These are phyloP conservation scores for Drosophila robusta DNA, from an alignment of 2,888 invertebrate genomes.

Conservation along the genomic window DNA sequence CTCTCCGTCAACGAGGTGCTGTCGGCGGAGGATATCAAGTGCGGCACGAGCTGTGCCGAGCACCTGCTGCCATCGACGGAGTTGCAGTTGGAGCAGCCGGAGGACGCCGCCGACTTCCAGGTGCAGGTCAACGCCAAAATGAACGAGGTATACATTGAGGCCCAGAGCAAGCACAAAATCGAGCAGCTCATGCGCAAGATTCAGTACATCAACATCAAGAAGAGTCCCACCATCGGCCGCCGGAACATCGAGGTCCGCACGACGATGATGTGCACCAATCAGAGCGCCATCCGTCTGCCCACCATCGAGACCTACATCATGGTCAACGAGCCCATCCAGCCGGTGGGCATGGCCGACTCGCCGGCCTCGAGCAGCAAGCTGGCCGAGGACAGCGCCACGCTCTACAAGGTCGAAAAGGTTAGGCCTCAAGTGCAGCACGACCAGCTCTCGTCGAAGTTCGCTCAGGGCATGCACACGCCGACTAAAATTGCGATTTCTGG, in stretches of 20 bases:
- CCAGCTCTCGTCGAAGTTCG: constrained; percentile 10
- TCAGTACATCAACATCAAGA: constrained; percentile 95
- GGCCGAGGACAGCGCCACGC: constrained; percentile 12
- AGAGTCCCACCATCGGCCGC: constrained; percentile 97
- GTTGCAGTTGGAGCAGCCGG: constrained; percentile 11
- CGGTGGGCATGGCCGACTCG: constrained; percentile 26
- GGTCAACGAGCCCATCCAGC: constrained; percentile 81
- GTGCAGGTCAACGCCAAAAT: constrained; percentile 88
- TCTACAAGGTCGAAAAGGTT: constrained; percentile 19
- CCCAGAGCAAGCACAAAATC: constrained; percentile 95
- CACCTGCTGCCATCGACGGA: constrained; percentile 74
- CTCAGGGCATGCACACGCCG: not conserved
- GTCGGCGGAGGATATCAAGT: constrained; percentile 81
- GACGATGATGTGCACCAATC: constrained; percentile 83
- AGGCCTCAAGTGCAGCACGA: constrained; percentile 23
- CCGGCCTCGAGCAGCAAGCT: constrained; percentile 3
- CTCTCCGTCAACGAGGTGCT: constrained; percentile 75
- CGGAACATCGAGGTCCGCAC: constrained; percentile 88
- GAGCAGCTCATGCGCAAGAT: constrained; percentile 94
- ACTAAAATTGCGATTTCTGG: constrained; percentile 55
- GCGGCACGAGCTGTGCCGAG: constrained; percentile 84
- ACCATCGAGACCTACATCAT: constrained; percentile 85
- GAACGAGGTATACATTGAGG: constrained; percentile 95
- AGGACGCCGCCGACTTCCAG: constrained; percentile 89
- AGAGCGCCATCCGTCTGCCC: constrained; percentile 82